A percentile compares a stretch with the other conserved stretches of the same genome.
Evolutionary conservation across 1,140 invertebrate species (phyloP).

Genomic region (Hylaeus anthracinus): DNA sequence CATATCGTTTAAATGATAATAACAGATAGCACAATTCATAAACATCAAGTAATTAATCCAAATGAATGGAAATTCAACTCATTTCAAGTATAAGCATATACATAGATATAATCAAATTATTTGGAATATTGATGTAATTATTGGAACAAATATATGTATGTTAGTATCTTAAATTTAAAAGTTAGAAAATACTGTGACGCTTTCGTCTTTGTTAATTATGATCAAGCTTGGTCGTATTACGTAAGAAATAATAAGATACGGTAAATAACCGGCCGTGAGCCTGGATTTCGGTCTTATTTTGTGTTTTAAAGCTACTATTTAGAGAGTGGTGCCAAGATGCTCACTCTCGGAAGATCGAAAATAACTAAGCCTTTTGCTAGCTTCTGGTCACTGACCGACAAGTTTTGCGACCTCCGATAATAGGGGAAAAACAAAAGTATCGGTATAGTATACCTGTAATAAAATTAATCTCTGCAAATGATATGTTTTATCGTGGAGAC

Average conservation of each 20-base stretch:
- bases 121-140: no score
- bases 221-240: neutral
- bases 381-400: slow-evolving; percentile 61
- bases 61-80: no score
- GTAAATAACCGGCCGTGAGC: neutral
- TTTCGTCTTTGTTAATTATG: neutral
- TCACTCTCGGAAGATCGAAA: slow-evolving; percentile 55
- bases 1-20: no score
- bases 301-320: slow-evolving; percentile 59
- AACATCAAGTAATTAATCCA: no score
- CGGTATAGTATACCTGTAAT: neutral
- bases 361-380: slow-evolving; percentile 47
- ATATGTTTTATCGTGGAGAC: no score
- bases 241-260: slow-evolving; percentile 9
- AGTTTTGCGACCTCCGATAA: slow-evolving; percentile 42
- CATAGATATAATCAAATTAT: no score
- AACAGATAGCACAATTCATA: no score
- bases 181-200: no score
- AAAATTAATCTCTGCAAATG: no score
- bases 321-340: slow-evolving; percentile 57
- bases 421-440: slow-evolving; percentile 32
- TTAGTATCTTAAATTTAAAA: no score
- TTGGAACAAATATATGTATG: no score
- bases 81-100: no score
- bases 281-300: slow-evolving; percentile 52